These are phyloP conservation scores for Empidonax alnorum DNA, from an alignment of 2,113 vertebrate species.

Conservation along the genomic window DNA sequence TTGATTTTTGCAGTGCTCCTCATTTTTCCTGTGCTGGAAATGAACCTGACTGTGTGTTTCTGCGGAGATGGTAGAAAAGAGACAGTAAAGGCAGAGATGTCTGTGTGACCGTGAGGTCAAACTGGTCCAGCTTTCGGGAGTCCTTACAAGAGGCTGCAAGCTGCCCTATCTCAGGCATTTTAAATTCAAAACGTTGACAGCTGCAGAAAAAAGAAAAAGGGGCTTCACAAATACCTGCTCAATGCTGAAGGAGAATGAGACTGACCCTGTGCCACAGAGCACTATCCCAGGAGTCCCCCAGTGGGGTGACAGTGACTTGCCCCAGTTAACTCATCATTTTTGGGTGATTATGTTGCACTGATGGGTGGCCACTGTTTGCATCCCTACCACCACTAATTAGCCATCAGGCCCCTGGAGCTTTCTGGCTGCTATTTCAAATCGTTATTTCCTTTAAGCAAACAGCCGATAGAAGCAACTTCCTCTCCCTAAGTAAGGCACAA, in stretches of 20 bases:
- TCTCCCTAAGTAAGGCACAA: background rate
- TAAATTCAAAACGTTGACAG: background rate
- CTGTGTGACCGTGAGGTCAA: background rate
- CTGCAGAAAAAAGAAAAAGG: background rate
- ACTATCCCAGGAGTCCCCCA: background rate
- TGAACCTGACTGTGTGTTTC: background rate
- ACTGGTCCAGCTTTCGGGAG: background rate
- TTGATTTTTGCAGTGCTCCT: background rate
- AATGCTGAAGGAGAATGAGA: background rate
- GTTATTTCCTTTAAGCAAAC: background rate
- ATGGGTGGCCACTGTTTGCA: background rate
- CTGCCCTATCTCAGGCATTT: background rate
- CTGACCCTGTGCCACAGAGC: background rate
- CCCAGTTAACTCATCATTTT: background rate
- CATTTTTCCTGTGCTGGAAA: conserved; percentile 2
- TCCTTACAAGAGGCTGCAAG: background rate
- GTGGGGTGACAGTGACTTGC: background rate
- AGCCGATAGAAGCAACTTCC: background rate
- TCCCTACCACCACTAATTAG: background rate
- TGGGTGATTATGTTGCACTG: background rate
- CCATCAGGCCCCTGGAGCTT: background rate
- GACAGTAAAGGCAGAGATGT: background rate
- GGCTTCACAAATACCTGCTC: background rate
- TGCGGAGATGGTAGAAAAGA: background rate
- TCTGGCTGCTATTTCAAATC: background rate